phyloP scores from a whole-genome alignment of 2,888 invertebrate genomes.

The Ormyrus labotus region DNA sequence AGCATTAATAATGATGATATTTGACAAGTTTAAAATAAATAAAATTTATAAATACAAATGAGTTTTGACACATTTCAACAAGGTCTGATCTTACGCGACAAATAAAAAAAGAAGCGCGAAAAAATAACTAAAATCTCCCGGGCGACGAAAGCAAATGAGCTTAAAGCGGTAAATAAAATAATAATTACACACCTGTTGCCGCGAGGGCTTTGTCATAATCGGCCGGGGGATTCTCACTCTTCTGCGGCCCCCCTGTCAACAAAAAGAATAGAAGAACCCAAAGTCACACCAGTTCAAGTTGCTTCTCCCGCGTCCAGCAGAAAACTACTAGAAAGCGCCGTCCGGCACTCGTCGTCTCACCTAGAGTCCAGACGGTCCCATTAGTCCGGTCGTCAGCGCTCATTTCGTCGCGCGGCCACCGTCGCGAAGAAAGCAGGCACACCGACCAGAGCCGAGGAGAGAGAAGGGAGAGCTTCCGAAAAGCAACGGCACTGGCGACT shows the following conservation, averaged over 20 bases:
- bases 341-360: background rate
- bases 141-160: no score
- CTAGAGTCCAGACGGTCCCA: slow-evolving; percentile 38
- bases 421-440: background rate
- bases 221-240: slow-evolving; percentile 66
- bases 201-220: slow-evolving; percentile 84
- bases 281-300: background rate
- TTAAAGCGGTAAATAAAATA: no score
- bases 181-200: slow-evolving; percentile 77
- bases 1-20: no score
- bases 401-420: slow-evolving; percentile 19
- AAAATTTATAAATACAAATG: no score
- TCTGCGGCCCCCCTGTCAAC: slow-evolving; percentile 7
- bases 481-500: no score
- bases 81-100: no score
- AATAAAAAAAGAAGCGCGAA: no score
- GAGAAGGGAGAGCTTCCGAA: no score
- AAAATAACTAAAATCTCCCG: no score
- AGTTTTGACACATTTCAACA: no score
- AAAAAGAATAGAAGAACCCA: background rate
- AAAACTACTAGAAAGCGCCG: background rate
- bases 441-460: background rate
- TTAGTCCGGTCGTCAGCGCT: background rate
- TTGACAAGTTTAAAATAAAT: no score
- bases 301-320: background rate